These are phyloP conservation scores for Agrotis exclamationis DNA, from an alignment of 2,888 invertebrate genomes.

Conservation along the genomic window DNA sequence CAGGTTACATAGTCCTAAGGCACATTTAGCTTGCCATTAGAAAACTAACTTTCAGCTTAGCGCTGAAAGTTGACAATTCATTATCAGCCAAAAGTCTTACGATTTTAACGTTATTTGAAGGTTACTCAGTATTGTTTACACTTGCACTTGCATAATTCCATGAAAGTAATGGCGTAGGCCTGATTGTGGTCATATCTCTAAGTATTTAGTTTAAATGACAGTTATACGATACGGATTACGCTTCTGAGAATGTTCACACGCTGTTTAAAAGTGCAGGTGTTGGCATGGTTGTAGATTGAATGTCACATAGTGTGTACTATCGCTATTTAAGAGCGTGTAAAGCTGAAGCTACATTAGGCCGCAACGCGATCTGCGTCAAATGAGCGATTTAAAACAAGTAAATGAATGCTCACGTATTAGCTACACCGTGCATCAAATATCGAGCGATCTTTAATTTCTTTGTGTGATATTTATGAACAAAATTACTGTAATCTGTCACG, in stretches of 20 bases:
- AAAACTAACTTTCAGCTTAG: background rate
- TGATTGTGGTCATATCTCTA: no score
- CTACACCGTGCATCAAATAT: no score
- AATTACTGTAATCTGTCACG: no score
- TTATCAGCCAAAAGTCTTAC: background rate
- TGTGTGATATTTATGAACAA: no score
- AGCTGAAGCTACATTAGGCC: no score
- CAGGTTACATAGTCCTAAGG: background rate
- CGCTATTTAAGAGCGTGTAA: no score
- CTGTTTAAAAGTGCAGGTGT: background rate
- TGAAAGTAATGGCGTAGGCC: background rate
- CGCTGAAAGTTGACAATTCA: background rate
- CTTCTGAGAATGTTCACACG: conserved; percentile 10
- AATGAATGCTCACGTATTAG: no score
- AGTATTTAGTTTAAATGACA: background rate
- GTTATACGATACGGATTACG: conserved; percentile 13
- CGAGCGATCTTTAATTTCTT: no score
- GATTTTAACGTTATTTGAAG: background rate
- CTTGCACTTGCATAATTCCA: background rate
- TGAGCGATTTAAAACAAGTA: background rate
- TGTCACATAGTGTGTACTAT: background rate
- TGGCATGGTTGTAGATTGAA: background rate
- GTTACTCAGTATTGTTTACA: background rate
- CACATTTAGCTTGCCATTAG: background rate
- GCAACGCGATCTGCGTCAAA: no score